A percentile compares a stretch with the other conserved stretches of the same genome.
Conservation (phyloP, 2,797 vertebrate genomes). For the Emydoidea blandingii region DNA sequence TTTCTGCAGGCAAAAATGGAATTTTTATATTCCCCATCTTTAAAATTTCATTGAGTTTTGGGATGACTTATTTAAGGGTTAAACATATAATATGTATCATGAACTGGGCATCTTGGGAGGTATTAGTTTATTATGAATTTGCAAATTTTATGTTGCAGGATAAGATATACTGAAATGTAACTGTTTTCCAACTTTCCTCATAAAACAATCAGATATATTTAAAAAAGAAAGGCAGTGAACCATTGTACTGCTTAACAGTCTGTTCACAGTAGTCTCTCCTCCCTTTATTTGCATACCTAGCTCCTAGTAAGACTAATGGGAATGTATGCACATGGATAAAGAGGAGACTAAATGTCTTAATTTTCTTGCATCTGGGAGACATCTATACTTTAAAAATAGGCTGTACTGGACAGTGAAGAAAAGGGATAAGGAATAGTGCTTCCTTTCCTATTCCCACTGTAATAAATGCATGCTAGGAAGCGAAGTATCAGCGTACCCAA, state of each 20-base stretch:
- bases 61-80: not conserved
- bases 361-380: conserved; percentile 66
- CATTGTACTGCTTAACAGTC: not conserved
- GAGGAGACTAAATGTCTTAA: conserved; percentile 67
- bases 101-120: not conserved
- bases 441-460: conserved; percentile 44
- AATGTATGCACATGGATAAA: conserved; percentile 23
- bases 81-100: not conserved
- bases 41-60: not conserved
- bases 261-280: conserved; percentile 17
- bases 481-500: conserved; percentile 18
- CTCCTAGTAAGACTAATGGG: conserved; percentile 43
- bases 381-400: conserved; percentile 43
- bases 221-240: not conserved
- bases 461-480: conserved; percentile 40
- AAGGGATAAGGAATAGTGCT: not conserved
- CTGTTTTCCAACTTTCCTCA: conserved; percentile 11
- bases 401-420: conserved; percentile 26
- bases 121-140: conserved; percentile 2
- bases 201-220: conserved; percentile 4
- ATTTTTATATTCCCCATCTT: not conserved
- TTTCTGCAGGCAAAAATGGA: not conserved
- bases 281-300: not conserved
- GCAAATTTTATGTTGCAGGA: not conserved
- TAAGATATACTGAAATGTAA: not conserved